Evolutionary conservation across 2,113 vertebrate species (phyloP), one percentile per base, ranked within the genome.

Genomic region (Petromus typicus): DNA sequence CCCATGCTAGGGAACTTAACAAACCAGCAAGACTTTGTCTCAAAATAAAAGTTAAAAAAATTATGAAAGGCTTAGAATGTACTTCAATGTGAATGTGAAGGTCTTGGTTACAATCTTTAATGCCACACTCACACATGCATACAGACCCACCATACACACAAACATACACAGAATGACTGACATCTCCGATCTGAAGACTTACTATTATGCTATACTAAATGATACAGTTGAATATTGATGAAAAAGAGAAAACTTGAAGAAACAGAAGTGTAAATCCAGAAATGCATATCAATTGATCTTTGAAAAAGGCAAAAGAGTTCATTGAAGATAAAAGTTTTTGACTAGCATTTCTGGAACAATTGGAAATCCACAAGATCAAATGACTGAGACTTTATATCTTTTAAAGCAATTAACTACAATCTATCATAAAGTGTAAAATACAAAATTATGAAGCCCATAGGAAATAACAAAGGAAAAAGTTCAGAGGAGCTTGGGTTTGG

Each of bases 191-290:
- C 37, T 57, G 43, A 83, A 91, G 20, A 80, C 20, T 81, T 91
- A 78, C n/a, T 51, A 54, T 73, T 90, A 22, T 78, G 25, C 22
- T 89, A 67, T 6, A 59, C 3, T 79, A 66, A 85, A 4, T 86
- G 54, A 88, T 7, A 86, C 2, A 85, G 5, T 83, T 18, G 14
- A 32, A 3, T 66, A 14, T 10, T 63, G 34, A 25, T 94, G 30
- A 91, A 91, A 91, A 83, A 86, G 43, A 91, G 45, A 66, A 23
- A 82, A 61, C 64, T 48, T 37, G 82, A 87, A 73, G 48, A 82
- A 91, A 82, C 6, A 66, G 27, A 94, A 73, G 12, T 27, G 11
- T 82, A 37, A 73, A 30, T 40, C 48, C 17, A 30, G 4, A 91
- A 76, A 76, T 17, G 75, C 7, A 86, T 4, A 4, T 48, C 18